A percentile compares a stretch with the other conserved stretches of the same genome.
Evolutionary conservation across 2,797 vertebrate genomes (phyloP).

Genomic region (Arremon aurantiirostris): DNA sequence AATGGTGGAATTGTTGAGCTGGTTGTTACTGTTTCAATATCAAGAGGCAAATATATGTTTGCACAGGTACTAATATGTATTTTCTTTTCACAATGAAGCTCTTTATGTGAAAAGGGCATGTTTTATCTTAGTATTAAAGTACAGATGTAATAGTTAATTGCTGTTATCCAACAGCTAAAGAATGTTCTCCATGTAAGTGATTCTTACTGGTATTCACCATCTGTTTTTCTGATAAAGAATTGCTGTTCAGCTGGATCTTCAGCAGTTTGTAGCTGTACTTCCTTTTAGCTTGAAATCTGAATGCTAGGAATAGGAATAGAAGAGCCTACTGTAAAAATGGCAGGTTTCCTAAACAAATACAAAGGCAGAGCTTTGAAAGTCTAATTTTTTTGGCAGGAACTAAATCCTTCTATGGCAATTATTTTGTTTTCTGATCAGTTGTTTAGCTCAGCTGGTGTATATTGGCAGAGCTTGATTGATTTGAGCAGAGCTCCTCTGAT

Average conservation of each 20-base stretch:
- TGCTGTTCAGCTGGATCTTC: background rate
- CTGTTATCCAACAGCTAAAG: background rate
- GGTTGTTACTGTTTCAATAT: background rate
- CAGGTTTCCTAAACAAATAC: background rate
- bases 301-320: background rate
- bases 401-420: background rate
- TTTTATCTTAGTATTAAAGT: background rate
- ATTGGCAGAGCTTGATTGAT: background rate
- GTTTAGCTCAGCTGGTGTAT: background rate
- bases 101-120: background rate
- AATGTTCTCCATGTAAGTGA: background rate
- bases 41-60: background rate
- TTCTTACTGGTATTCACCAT: background rate
- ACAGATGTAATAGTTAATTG: background rate
- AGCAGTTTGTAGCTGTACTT: background rate
- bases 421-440: slow-evolving; percentile 6
- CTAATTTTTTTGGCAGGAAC: background rate
- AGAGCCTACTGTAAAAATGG: background rate
- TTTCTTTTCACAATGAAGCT: background rate
- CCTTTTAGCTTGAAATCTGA: background rate
- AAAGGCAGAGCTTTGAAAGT: background rate
- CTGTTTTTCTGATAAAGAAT: background rate
- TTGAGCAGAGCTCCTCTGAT: background rate
- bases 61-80: background rate
- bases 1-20: background rate